Percentiles rank a stretch among this genome's conserved stretches.
Evolutionary conservation across 1,140 invertebrate species (phyloP).

Genomic region (Drusus annulatus): DNA sequence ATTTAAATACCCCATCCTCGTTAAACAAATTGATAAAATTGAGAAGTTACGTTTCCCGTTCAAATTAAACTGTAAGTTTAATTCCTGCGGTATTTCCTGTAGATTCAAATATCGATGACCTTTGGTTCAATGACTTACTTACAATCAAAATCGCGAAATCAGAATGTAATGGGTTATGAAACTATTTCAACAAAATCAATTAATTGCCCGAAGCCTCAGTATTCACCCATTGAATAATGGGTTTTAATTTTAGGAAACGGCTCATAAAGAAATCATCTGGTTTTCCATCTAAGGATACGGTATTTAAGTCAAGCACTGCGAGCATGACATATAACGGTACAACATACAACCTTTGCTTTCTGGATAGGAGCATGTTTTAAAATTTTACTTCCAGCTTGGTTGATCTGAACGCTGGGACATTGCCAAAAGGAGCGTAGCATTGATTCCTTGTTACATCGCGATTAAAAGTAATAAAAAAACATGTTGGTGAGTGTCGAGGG

Average conservation of each 20-base stretch:
- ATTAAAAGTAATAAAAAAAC: constrained; percentile 10
- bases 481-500: constrained; percentile 5
- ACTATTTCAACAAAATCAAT: no score
- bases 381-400: no score
- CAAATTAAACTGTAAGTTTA: no score
- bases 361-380: not conserved
- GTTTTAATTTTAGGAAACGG: not conserved
- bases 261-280: not conserved
- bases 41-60: not conserved
- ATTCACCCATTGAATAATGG: no score
- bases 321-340: constrained; percentile 45
- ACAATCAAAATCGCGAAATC: no score
- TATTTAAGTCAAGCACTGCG: constrained; percentile 52
- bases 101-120: no score
- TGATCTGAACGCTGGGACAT: not conserved
- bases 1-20: constrained; percentile 9
- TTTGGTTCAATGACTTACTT: no score
- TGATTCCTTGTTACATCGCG: not conserved
- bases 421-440: constrained; percentile 13
- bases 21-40: constrained; percentile 7
- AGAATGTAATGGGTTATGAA: no score
- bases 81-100: no score
- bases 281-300: constrained; percentile 47
- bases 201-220: no score
- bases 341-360: not conserved